Percentiles rank a stretch among this genome's conserved stretches.
These are phyloP conservation scores for Argyrosomus regius DNA, from an alignment of 2,797 vertebrate species.

Conservation along the genomic window DNA sequence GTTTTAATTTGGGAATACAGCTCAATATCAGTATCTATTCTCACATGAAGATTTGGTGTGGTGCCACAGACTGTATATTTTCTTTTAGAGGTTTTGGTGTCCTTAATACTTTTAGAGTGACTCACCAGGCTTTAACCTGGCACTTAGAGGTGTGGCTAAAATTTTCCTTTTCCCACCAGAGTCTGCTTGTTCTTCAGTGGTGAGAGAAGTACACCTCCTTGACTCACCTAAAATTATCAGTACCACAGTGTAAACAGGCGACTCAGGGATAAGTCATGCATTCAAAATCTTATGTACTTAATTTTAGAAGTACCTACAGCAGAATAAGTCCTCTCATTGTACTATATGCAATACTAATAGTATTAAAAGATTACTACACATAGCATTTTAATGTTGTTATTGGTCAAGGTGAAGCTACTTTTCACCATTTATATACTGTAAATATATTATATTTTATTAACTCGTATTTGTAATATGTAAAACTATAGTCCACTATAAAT, in stretches of 20 bases:
- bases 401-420: neutral
- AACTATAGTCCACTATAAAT: neutral
- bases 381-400: neutral
- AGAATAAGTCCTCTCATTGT: neutral
- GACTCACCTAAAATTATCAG: neutral
- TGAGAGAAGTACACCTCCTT: neutral
- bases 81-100: neutral
- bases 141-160: slow-evolving; percentile 13
- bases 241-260: neutral
- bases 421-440: neutral
- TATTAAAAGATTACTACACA: neutral
- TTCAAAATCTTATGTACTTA: neutral
- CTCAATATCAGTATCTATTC: slow-evolving; percentile 23
- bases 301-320: neutral
- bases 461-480: neutral
- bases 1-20: neutral
- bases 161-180: neutral
- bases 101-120: slow-evolving; percentile 1
- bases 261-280: neutral
- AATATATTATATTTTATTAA: neutral
- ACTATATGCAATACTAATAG: neutral
- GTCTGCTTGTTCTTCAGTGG: neutral
- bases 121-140: neutral
- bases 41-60: slow-evolving; percentile 15
- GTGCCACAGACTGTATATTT: neutral